Base-by-base conservation (phyloP, 2,888 invertebrate species). In the Tenthredo notha region DNA sequence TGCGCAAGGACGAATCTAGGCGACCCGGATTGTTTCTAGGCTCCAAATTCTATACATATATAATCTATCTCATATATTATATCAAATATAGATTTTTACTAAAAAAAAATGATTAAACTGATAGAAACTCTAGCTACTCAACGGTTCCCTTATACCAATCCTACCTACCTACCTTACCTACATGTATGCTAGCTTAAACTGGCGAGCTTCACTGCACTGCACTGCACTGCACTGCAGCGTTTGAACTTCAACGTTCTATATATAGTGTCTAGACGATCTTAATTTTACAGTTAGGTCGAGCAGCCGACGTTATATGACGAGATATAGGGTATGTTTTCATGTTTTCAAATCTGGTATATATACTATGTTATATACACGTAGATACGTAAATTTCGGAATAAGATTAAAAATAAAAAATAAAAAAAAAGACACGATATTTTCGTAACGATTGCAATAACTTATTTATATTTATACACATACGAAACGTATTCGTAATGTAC, bases 261-360 rank as follows among this genome's bases (percentile, higher is more conserved):
- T 80, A 80, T 80, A 80, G 58, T 80, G 80, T 80, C 80, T 80
- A 61, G 80, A 77, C 77, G 77, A 80, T 80, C 80, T 80, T 61
- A 58, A 80, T 80, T 80, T 80, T 58, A 80, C 58, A 61, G 80
- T 58, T 61, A 80, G 61, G 80, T 40, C 58, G 80, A 58, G 21
- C 61, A 61, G 37, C 40, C n/a, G 6, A 37, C 58, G 12, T 9
- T 54, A 75, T 78, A 47, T 47, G n/a, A 33, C 29, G 33, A 15
- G 29, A 77, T 25, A 54, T 54, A 47, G 77, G 77, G 21, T 77
- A 77, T 33, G 33, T 77, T 47, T 77, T 77, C 54, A 77, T 77
- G 18, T 15, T 50, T 54, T 25, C 21, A 25, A 12, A 47, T 54
- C 12, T 50, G 25, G 47, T 1, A 37, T 37, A 29, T 43, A 70